Percentiles rank a stretch among this genome's conserved stretches.
phyloP scores from a whole-genome alignment of 2,888 invertebrate species.

The Callinectes sapidus region DNA sequence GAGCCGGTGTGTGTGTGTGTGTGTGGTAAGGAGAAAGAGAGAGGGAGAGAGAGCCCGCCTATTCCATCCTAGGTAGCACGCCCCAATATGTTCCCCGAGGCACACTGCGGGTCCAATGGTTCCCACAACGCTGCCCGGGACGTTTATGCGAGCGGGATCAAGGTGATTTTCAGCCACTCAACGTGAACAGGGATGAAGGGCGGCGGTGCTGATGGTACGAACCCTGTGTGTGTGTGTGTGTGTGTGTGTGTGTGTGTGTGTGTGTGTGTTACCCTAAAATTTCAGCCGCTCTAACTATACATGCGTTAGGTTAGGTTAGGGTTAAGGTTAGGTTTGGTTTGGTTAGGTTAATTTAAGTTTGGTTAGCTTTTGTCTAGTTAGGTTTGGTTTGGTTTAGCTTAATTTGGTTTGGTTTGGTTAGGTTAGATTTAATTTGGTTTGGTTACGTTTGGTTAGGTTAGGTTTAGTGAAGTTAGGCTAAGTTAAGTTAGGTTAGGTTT shows the following conservation, averaged over 20 bases:
- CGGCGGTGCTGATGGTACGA: background rate
- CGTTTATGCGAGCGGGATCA: background rate
- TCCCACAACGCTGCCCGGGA: background rate
- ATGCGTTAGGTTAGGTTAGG: no score
- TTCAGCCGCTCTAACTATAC: background rate
- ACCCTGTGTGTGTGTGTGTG: background rate
- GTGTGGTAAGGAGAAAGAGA: background rate
- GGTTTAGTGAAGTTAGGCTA: no score
- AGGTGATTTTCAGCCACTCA: background rate
- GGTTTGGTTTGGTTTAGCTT: background rate
- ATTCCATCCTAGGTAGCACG: background rate
- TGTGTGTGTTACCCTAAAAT: background rate
- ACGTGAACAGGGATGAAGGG: background rate
- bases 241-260: background rate
- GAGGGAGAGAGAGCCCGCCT: no score
- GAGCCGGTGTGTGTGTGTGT: slow-evolving; percentile 1
- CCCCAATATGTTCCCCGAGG: background rate
- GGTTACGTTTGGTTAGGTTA: no score
- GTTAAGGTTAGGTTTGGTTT: background rate
- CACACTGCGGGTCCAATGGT: background rate
- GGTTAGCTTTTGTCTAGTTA: background rate
- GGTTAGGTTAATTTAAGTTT: no score
- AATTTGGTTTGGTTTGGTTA: background rate
- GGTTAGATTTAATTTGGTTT: background rate
- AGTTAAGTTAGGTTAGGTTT: no score